These are phyloP conservation scores for Poliocrania exsul DNA, from an alignment of 2,797 vertebrate genomes.

Conservation along the genomic window DNA sequence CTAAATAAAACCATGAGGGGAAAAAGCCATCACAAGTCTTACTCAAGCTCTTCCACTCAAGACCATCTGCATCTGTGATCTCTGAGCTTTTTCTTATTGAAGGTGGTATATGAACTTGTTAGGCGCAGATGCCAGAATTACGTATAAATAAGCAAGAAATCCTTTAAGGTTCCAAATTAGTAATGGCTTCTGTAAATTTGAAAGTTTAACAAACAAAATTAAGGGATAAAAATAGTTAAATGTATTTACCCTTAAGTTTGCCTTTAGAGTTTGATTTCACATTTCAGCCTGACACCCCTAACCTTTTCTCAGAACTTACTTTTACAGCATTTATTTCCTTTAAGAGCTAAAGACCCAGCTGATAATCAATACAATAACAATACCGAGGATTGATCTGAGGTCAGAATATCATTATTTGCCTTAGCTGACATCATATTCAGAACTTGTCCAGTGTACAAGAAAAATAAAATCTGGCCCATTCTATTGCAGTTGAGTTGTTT, in stretches of 20 bases:
- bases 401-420: background rate
- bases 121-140: background rate
- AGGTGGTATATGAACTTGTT: background rate
- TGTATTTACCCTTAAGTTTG: background rate
- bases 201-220: background rate
- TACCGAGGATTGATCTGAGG: background rate
- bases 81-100: conserved; percentile 34
- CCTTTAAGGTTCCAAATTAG: background rate
- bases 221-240: background rate
- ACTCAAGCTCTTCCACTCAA: background rate
- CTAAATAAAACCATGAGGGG: background rate
- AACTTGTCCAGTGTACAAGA: background rate
- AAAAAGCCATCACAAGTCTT: background rate
- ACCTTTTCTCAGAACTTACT: background rate
- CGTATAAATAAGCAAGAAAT: background rate
- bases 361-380: background rate
- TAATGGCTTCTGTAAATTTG: background rate
- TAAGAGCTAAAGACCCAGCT: background rate
- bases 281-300: background rate
- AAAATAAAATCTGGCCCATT: background rate
- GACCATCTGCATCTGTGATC: background rate
- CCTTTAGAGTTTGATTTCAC: background rate
- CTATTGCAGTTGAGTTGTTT: background rate
- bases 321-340: background rate
- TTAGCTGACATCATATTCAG: background rate